These are phyloP conservation scores for Chaitophorus viminalis DNA, from an alignment of 2,888 invertebrate genomes.

Conservation along the genomic window DNA sequence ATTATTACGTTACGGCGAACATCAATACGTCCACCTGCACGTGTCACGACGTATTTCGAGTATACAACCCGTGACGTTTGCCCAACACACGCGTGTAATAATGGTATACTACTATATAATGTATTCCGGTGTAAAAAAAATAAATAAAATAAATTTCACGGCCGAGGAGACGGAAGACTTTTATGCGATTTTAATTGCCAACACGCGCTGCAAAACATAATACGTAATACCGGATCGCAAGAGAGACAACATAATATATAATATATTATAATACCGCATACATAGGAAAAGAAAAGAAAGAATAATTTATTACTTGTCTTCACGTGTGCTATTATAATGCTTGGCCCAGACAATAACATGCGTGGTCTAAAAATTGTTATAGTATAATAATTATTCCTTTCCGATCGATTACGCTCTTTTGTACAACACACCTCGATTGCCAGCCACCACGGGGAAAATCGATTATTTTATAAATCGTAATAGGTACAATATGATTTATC, in stretches of 20 bases:
- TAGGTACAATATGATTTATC: neutral
- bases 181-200: conserved; percentile 21
- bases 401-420: neutral
- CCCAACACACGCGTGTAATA: neutral
- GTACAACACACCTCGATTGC: no score
- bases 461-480: no score
- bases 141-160: conserved; percentile 20
- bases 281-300: neutral
- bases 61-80: conserved; percentile 4
- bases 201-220: neutral
- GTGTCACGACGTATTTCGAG: neutral
- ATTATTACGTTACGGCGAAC: neutral
- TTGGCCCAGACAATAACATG: no score
- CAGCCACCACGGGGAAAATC: neutral
- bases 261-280: neutral
- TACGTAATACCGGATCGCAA: neutral
- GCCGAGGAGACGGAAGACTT: conserved; percentile 2
- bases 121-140: neutral
- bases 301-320: neutral
- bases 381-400: neutral
- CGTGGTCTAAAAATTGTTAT: neutral
- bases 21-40: neutral
- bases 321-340: neutral
- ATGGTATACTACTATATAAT: neutral
- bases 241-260: no score